Conservation (phyloP, 1,140 invertebrate genomes). For the Euura saliciscinereae region DNA sequence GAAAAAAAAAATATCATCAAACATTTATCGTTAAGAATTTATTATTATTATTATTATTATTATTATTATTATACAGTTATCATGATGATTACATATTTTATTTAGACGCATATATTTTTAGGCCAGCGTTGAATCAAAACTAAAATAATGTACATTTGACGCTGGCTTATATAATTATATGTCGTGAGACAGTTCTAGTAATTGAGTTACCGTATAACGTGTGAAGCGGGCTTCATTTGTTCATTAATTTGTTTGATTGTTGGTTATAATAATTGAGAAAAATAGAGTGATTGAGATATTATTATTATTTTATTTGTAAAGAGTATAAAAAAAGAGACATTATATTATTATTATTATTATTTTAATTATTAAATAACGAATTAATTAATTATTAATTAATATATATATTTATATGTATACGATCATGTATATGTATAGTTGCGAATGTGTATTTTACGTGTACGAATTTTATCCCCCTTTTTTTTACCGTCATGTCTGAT, state of each 20-base stretch:
- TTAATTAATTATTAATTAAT: background rate
- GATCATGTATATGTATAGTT: background rate
- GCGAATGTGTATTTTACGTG: background rate
- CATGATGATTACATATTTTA: background rate
- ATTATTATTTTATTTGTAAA: too few species aligned
- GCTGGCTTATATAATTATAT: background rate
- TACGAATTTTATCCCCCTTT: background rate
- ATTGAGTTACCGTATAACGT: slow-evolving; percentile 41
- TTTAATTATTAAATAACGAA: background rate
- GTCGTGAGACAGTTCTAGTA: slow-evolving; percentile 25
- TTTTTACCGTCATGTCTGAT: slow-evolving; percentile 37
- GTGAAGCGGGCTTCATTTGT: slow-evolving; percentile 53
- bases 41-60: too few species aligned
- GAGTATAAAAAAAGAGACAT: too few species aligned
- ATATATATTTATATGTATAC: background rate
- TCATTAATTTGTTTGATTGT: slow-evolving; percentile 41
- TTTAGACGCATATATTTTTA: background rate
- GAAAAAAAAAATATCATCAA: too few species aligned
- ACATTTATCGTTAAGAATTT: too few species aligned
- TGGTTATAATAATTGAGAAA: slow-evolving; percentile 11
- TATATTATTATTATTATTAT: background rate
- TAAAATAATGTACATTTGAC: too few species aligned
- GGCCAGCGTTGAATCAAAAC: background rate
- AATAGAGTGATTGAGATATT: background rate
- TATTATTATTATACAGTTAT: too few species aligned